Percentiles rank a stretch among this genome's conserved stretches.
phyloP scores from a whole-genome alignment of 2,113 vertebrate genomes.

The Struthidea cinerea region DNA sequence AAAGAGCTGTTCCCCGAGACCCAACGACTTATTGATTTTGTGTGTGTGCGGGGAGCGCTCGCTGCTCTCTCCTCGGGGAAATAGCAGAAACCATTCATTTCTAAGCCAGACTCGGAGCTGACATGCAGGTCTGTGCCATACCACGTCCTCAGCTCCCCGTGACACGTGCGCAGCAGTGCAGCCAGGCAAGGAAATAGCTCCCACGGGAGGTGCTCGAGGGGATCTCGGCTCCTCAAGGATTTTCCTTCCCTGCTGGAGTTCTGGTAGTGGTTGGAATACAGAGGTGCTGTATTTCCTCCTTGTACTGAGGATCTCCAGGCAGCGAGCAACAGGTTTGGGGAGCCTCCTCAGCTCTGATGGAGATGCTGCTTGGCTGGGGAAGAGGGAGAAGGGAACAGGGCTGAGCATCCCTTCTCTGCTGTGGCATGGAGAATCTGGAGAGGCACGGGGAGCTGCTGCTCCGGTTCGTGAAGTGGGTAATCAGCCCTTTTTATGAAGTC shows the following conservation, averaged over 20 bases:
- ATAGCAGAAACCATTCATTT: constrained; percentile 5
- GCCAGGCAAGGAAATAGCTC: neutral
- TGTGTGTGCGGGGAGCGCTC: neutral
- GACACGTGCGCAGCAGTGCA: neutral
- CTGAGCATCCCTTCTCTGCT: neutral
- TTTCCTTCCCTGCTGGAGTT: neutral
- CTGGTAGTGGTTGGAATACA: neutral
- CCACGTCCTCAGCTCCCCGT: neutral
- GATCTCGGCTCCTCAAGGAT: neutral
- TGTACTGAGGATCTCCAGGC: neutral
- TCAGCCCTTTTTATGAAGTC: constrained; percentile 48
- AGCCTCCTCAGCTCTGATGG: neutral
- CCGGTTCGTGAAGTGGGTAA: neutral
- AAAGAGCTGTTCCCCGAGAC: constrained; percentile 27
- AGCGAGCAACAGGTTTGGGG: neutral
- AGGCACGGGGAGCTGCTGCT: neutral
- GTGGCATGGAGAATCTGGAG: rapidly evolving
- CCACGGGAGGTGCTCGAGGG: neutral
- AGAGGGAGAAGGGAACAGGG: neutral
- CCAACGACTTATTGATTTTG: neutral
- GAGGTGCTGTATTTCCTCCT: neutral
- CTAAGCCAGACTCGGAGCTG: neutral
- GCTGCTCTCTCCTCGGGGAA: neutral
- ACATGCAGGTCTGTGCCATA: neutral
- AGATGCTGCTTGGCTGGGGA: neutral